Base-by-base conservation (phyloP, 2,113 vertebrate species). In the Seriola quinqueradiata region DNA sequence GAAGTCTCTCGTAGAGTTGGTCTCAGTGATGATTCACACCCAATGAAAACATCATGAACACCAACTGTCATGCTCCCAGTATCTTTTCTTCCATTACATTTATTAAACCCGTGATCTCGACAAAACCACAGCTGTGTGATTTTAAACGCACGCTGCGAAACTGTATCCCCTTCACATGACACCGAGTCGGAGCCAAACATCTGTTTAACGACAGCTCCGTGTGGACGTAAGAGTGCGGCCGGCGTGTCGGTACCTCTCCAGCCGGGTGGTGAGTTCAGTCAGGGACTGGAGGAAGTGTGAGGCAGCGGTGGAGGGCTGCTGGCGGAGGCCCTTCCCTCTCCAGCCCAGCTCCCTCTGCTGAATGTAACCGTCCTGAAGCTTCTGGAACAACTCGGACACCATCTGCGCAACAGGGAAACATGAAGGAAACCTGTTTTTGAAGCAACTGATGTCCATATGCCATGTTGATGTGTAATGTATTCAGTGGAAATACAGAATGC, bases 231-330 rank as follows among this genome's bases (percentile, higher is more conserved):
- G 4, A 25, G 2, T 13, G 2, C 38, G 34, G 2, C 64, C 21
- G 9, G 42, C 12, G 54, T 9, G 50, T 4, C 23, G 28, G 64
- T 94, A 99, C 97, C 97, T 97, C 84, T 95, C 95, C 78, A 99
- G 92, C 58, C 88, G 95, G 23, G 88, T 92, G 59, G 94, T 92
- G 76, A 99, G 96, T 48, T 97, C 97, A 40, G 85, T 92, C 81
- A 99, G 92, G 8, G 97, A 97, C 80, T 95, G 93, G 57, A 96
- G 97, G 87, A 98, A 99, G 81, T 93, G 92, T 42, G 96, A 93
- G 1, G 96, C 95, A 60, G 96, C 89, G 0, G 96, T 97, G 1
- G 95, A 89, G 28, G 91, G 70, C 36, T 90, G 94, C 82, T 92
- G 93, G 2, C 94, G 93, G 48, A 84, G 81, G 5, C 94, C 95